Base-by-base conservation (phyloP, 2,888 invertebrate genomes). In the Steinernema carpocapsae region DNA sequence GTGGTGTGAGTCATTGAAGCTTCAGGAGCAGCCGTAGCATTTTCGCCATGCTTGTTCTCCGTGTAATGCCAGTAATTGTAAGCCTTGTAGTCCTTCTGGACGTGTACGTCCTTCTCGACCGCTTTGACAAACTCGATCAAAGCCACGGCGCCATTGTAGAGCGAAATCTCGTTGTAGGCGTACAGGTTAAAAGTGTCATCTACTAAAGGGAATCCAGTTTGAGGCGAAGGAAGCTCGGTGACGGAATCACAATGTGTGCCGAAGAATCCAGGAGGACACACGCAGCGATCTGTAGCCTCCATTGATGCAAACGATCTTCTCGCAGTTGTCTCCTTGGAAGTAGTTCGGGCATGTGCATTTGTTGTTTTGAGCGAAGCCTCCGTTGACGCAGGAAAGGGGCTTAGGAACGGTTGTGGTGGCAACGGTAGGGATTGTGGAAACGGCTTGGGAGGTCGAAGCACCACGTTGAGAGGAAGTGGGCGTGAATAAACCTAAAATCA, bases 61-160 rank as follows among this genome's bases (percentile, higher is more conserved):
- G 26, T 24, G 26, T 56, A 56, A 17, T 56, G 56, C 56, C 56
- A 56, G 26, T 56, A 56, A 24, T 56, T 56, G 56, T 56, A 56
- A 26, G 22, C 22, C 56, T 56, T 10, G 56, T 56, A 56, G 19
- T 51, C 51, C 26, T 56, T 56, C 56, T 56, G 22, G 26, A 56
- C 56, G 56, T 56, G 56, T 6, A 17, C 22, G 26, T 56, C 56
- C 12, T 24, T 24, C 56, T 56, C 56, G 56, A 56, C 56, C 10
- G 56, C 56, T 1, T 24, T 56, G 26, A 56, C 26, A 26, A 56
- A 56, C 26, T 3, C 56, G 56, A 26, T 12, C 26, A 56, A 17
- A 12, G 56, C 22, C 24, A 56, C 4, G 56, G 56, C 56, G 26
- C 56, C 56, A 19, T 56, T 56, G 56, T 56, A 56, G 56, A 56